Conservation (phyloP, 2,797 vertebrate species). For the Pterois miles region DNA sequence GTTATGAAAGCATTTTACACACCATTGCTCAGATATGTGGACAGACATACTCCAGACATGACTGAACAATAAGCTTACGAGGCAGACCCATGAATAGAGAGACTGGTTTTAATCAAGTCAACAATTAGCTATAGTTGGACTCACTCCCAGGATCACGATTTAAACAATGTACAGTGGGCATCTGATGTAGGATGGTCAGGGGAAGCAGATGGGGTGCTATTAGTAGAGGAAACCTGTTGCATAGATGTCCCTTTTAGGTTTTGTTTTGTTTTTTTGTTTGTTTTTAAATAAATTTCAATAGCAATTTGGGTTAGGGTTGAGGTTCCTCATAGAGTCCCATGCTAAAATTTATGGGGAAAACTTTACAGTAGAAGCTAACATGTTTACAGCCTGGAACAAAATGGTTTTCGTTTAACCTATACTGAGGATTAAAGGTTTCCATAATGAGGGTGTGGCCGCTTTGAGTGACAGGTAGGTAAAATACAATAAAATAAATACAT, state of each 20-base stretch:
- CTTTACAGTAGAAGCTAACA: too few species aligned
- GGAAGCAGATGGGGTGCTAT: background rate
- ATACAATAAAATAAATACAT: background rate
- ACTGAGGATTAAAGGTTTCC: too few species aligned
- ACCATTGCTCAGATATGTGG: background rate
- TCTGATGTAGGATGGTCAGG: background rate
- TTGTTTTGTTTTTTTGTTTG: too few species aligned
- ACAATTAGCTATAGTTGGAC: background rate
- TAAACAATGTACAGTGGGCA: background rate
- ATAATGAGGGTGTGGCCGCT: too few species aligned
- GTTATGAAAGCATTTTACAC: slow-evolving; percentile 4
- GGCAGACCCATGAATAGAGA: background rate
- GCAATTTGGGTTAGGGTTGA: too few species aligned
- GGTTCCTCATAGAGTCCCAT: too few species aligned
- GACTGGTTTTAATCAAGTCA: background rate
- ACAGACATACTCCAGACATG: background rate
- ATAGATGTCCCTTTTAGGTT: background rate
- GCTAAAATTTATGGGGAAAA: too few species aligned
- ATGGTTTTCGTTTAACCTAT: too few species aligned
- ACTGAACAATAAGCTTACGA: background rate
- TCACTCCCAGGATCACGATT: background rate
- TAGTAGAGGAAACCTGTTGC: background rate
- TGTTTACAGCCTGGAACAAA: too few species aligned
- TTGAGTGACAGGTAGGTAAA: too few species aligned
- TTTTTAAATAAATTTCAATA: too few species aligned